phyloP scores from a whole-genome alignment of 2,797 vertebrate species.

The Sebastes flavidus region DNA sequence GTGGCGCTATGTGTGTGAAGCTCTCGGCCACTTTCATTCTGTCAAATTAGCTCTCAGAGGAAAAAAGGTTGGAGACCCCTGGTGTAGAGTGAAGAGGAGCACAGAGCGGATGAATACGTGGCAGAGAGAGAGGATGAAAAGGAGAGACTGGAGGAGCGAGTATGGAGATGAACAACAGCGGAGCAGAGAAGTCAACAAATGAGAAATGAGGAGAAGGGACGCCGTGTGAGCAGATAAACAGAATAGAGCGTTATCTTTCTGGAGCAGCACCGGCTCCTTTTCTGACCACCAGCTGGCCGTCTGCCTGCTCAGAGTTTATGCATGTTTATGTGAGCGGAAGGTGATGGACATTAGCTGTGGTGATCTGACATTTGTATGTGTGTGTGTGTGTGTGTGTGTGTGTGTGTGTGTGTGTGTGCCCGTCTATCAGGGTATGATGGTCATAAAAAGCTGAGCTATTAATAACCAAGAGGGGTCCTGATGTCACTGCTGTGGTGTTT shows the following conservation, averaged over 20 bases:
- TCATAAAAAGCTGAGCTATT: conserved; percentile 64
- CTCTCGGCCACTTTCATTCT: no score
- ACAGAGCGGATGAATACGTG: neutral
- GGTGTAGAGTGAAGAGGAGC: neutral
- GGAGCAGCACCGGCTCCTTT: conserved; percentile 14
- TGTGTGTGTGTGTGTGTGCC: neutral
- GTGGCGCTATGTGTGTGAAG: no score
- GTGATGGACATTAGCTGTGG: conserved; percentile 32
- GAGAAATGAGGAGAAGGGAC: neutral
- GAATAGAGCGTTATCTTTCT: conserved; percentile 42
- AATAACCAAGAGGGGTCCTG: conserved; percentile 65
- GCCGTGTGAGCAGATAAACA: conserved; percentile 6
- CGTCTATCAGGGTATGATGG: neutral
- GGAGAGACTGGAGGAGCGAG: neutral
- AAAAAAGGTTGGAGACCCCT: no score
- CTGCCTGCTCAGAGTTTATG: conserved; percentile 32
- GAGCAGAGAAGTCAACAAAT: neutral
- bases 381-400: neutral
- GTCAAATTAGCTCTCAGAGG: no score
- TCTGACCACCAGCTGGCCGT: conserved; percentile 51
- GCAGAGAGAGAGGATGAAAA: neutral
- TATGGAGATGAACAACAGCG: neutral
- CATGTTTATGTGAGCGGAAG: conserved; percentile 32
- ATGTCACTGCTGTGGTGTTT: conserved; percentile 49
- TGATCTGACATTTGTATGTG: conserved; percentile 58